Percentiles rank a stretch among this genome's conserved stretches.
These are phyloP conservation scores for Megalops cyprinoides DNA, from an alignment of 2,797 vertebrate species.

Conservation along the genomic window DNA sequence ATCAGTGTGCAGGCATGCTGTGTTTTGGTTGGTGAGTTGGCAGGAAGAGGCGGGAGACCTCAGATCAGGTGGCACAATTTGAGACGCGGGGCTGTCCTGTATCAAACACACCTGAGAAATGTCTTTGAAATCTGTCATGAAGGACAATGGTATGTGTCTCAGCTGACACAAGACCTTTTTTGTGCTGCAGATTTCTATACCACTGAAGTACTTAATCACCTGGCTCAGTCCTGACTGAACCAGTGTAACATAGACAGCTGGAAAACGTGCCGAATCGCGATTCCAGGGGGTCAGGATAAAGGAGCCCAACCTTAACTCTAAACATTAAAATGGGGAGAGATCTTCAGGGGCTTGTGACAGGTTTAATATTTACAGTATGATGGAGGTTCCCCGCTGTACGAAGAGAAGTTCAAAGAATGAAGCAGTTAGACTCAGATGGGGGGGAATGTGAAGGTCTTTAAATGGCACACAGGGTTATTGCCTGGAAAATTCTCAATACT, in stretches of 20 bases:
- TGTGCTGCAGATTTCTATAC: too few species aligned
- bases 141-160: too few species aligned
- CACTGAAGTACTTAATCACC: background rate
- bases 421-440: background rate
- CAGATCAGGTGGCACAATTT: too few species aligned
- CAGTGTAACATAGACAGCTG: background rate
- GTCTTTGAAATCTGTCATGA: too few species aligned
- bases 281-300: background rate
- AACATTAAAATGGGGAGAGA: background rate
- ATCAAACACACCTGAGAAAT: too few species aligned
- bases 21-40: background rate
- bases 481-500: too few species aligned
- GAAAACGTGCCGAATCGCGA: background rate
- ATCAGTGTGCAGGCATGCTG: background rate
- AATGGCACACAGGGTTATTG: too few species aligned
- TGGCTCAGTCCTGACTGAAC: background rate
- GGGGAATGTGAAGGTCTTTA: too few species aligned
- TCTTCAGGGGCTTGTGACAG: background rate
- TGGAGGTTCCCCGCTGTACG: background rate
- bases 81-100: too few species aligned
- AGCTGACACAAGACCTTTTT: background rate
- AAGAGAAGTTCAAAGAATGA: background rate
- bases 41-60: too few species aligned
- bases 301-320: background rate
- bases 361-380: background rate